A percentile compares a stretch with the other conserved stretches of the same genome.
These are phyloP conservation scores for Mayetiola destructor DNA, from an alignment of 2,888 invertebrate genomes.

Conservation along the genomic window DNA sequence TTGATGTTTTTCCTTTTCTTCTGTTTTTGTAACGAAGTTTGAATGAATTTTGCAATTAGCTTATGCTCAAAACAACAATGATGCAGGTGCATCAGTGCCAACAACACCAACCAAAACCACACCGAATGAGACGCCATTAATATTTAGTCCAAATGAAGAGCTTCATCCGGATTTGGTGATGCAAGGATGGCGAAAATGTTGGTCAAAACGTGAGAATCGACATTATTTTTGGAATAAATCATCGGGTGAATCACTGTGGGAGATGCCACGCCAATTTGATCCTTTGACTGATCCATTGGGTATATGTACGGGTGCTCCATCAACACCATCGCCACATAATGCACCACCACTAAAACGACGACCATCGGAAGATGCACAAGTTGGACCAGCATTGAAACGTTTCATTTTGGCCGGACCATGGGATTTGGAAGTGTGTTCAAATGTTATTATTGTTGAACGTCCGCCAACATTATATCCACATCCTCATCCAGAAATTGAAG, in stretches of 20 bases:
- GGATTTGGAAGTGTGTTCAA: conserved; percentile 87
- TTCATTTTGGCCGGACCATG: conserved; percentile 82
- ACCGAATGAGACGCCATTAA: conserved; percentile 27
- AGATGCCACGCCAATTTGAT: conserved; percentile 76
- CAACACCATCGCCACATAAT: conserved; percentile 25
- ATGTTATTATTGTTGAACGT: conserved; percentile 67
- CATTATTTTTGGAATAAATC: conserved; percentile 95
- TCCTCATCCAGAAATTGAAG: conserved; percentile 88
- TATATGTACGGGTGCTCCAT: conserved; percentile 41
- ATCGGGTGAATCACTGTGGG: conserved; percentile 94
- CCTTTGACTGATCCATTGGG: conserved; percentile 84
- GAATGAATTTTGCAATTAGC: background rate
- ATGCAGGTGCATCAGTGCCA: conserved; percentile 22
- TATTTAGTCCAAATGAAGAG: conserved; percentile 25
- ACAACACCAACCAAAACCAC: conserved; percentile 31
- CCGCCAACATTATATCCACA: conserved; percentile 74
- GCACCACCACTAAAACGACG: conserved; percentile 52
- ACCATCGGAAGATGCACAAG: conserved; percentile 53
- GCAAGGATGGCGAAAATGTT: conserved; percentile 92
- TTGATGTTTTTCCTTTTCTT: background rate
- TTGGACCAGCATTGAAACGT: conserved; percentile 59
- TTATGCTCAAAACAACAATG: conserved; percentile 7
- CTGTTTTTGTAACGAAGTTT: no score
- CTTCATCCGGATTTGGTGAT: conserved; percentile 39
- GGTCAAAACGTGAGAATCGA: conserved; percentile 89